phyloP scores from a whole-genome alignment of 2,888 invertebrate genomes.

The Harpalus rufipes region DNA sequence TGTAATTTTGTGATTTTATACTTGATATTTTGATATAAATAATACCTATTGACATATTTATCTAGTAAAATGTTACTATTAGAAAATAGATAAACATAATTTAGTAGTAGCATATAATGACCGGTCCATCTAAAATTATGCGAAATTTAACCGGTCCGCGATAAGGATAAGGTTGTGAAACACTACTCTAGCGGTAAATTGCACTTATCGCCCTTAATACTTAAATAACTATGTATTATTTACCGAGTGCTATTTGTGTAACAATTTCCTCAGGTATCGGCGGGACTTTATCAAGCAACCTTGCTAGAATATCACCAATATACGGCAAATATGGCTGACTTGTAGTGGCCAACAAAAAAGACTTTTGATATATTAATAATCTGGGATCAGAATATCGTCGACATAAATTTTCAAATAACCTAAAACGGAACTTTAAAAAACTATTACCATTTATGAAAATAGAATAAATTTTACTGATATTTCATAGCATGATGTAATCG shows the following conservation, averaged over 20 bases:
- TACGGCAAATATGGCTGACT: constrained; percentile 77
- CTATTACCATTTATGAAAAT: constrained; percentile 20
- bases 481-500: constrained; percentile 78
- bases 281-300: constrained; percentile 75
- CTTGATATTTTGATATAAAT: no score
- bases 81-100: no score
- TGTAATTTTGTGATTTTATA: no score
- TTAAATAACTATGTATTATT: no score
- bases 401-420: constrained; percentile 78
- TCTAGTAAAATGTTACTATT: no score
- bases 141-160: no score
- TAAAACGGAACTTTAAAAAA: constrained; percentile 70
- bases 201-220: no score
- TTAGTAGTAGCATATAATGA: no score
- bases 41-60: no score
- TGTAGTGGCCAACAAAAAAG: constrained; percentile 75
- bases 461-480: constrained; percentile 75
- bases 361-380: constrained; percentile 75
- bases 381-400: constrained; percentile 77
- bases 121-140: no score
- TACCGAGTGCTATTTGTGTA: constrained; percentile 65
- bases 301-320: constrained; percentile 77
- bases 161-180: no score
- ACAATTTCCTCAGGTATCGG: constrained; percentile 13
- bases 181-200: no score